Evolutionary conservation across 1,140 invertebrate species (phyloP), one percentile per base, ranked within the genome.

Genomic region (Listronotus oregonensis): DNA sequence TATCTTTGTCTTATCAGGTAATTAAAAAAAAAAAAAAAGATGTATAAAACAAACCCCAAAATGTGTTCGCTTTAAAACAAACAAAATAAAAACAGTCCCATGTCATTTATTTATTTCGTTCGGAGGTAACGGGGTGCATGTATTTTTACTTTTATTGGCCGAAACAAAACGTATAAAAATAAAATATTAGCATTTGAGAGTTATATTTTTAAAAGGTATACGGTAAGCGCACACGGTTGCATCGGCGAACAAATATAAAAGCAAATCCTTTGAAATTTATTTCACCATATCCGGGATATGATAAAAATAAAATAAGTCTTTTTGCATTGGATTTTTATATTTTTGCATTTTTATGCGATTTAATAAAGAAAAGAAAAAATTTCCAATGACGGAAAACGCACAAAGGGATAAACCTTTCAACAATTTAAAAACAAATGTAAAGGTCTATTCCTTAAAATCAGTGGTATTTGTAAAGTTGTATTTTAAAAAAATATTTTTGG

Each of bases 241-340:
- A 64, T 64, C 62, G 62, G 43, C 62, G 52, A 64, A 64, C 62
- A 64, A 64, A 64, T 64, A 64, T 64, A 27, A 64, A 64, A 47
- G 62, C 62, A 64, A 64, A 64, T 64, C 62, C 62, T 64, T 64
- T 64, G 62, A 64, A 64, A 64, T 64, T 64, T 64, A 64, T 64
- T 64, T 64, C 62, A 54, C 62, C 62, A 64, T 64, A 64, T 57
- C 51, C 62, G 52, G 62, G 44, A 64, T 64, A 64, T 64, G 62
- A 64, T 64, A 64, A 64, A 64, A 64, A 64, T 64, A 64, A 64
- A 64, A 64, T 64, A 64, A 64, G 52, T 64, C 62, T 64, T 57
- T 64, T 64, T 64, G 62, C 62, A 64, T 64, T 42, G 62, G 51
- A 64, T 64, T 64, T 64, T 64, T 64, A 64, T 64, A 64, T 57